These are phyloP conservation scores for Diplogasteroides magnus DNA, from an alignment of 1,140 invertebrate species.

Conservation along the genomic window DNA sequence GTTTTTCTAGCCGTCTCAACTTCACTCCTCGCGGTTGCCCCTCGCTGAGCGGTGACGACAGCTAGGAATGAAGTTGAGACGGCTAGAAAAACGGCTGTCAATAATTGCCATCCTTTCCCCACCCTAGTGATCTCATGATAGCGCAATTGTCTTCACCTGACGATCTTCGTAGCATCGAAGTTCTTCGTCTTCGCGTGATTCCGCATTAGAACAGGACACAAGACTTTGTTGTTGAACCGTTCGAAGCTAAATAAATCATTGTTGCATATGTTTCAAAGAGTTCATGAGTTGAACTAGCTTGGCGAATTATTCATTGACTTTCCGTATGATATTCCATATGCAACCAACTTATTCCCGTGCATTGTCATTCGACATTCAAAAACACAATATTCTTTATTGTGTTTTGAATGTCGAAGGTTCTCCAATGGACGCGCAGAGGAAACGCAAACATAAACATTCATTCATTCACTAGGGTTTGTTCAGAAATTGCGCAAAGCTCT, in stretches of 20 bases:
- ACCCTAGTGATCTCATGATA: too few relatives aligned
- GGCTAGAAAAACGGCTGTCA: too few relatives aligned
- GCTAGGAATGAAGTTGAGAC: too few relatives aligned
- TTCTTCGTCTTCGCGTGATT: conserved; percentile 33
- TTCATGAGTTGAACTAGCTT: not conserved
- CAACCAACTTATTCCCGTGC: not conserved
- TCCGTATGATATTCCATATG: not conserved
- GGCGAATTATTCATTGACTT: not conserved
- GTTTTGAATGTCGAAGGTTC: too few relatives aligned
- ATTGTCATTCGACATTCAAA: too few relatives aligned
- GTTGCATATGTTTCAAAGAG: not conserved
- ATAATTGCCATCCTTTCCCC: too few relatives aligned
- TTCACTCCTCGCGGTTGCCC: too few relatives aligned
- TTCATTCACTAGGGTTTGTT: not conserved
- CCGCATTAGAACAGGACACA: conserved; percentile 47
- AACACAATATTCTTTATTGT: too few relatives aligned
- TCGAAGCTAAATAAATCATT: conserved; percentile 39
- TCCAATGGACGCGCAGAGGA: not conserved
- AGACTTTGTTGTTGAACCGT: conserved; percentile 47
- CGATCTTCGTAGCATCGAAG: conserved; percentile 42
- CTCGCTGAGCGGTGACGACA: too few relatives aligned
- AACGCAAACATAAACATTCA: not conserved
- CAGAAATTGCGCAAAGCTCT: not conserved
- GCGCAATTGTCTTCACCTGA: too few relatives aligned
- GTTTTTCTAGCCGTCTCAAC: too few relatives aligned